phyloP scores from a whole-genome alignment of 2,888 invertebrate species.

The Coleophora deauratella region DNA sequence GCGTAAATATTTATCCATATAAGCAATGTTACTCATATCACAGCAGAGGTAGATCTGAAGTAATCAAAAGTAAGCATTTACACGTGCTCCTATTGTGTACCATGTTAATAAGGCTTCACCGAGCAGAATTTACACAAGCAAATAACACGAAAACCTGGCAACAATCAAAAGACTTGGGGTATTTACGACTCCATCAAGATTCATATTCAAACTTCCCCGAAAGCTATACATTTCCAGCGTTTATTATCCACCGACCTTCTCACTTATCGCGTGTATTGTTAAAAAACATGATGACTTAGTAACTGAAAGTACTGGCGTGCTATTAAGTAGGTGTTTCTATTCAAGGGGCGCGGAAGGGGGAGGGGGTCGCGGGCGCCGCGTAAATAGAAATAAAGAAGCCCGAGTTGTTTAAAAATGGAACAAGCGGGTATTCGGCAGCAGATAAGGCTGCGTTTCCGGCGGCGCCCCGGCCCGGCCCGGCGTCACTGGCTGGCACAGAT shows the following conservation, averaged over 20 bases:
- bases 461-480: constrained; percentile 38
- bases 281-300: constrained; percentile 72
- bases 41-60: too few species aligned
- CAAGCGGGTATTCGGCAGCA: constrained; percentile 66
- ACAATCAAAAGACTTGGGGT: constrained; percentile 36
- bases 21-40: too few species aligned
- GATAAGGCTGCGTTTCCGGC: constrained; percentile 72
- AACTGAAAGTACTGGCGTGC: constrained; percentile 56
- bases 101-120: too few species aligned
- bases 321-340: constrained; percentile 70
- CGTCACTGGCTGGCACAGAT: constrained; percentile 35
- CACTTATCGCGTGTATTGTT: constrained; percentile 64
- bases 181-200: constrained; percentile 59
- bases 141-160: constrained; percentile 24
- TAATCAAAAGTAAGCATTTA: too few species aligned
- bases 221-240: constrained; percentile 58
- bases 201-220: constrained; percentile 48
- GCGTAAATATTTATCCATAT: too few species aligned
- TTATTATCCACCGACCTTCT: constrained; percentile 68
- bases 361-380: constrained; percentile 29
- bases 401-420: constrained; percentile 73
- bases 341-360: constrained; percentile 57
- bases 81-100: too few species aligned
- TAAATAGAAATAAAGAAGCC: constrained; percentile 68
- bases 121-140: too few species aligned